A percentile compares a stretch with the other conserved stretches of the same genome.
phyloP scores from a whole-genome alignment of 2,888 invertebrate genomes.

The Schizotus pectinicornis region DNA sequence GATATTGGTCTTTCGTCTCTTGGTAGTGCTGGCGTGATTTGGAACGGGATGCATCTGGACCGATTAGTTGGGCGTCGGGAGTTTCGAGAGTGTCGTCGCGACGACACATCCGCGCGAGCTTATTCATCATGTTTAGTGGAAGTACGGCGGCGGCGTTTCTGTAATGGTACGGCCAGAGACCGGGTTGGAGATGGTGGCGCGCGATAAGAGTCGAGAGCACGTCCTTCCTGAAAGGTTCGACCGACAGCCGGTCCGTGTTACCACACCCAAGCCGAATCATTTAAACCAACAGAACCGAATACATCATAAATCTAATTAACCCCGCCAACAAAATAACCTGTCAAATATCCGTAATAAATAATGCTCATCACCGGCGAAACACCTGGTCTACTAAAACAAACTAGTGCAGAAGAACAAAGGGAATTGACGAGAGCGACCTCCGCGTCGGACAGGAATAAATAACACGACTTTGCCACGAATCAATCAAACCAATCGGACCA shows the following conservation, averaged over 20 bases:
- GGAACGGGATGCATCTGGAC: too few species aligned
- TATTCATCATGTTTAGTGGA: slow-evolving; percentile 26
- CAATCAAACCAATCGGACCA: slow-evolving; percentile 40
- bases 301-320: slow-evolving; percentile 58
- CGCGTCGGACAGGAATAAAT: slow-evolving; percentile 6
- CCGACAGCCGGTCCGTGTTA: slow-evolving; percentile 28
- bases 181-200: slow-evolving; percentile 25
- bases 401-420: slow-evolving; percentile 34
- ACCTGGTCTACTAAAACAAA: slow-evolving; percentile 50
- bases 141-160: background rate
- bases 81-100: too few species aligned
- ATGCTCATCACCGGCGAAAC: slow-evolving; percentile 48
- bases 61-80: too few species aligned
- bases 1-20: too few species aligned
- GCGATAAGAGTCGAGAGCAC: slow-evolving; percentile 26
- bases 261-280: slow-evolving; percentile 49
- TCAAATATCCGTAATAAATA: slow-evolving; percentile 51
- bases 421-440: slow-evolving; percentile 14
- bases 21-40: too few species aligned
- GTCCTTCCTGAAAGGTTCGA: slow-evolving; percentile 32
- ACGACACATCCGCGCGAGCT: slow-evolving; percentile 4
- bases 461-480: slow-evolving; percentile 29
- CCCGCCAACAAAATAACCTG: slow-evolving; percentile 56
- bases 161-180: slow-evolving; percentile 17
- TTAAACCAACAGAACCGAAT: slow-evolving; percentile 52